Conservation (phyloP, 2,888 invertebrate genomes). For the Spilarctia lutea region DNA sequence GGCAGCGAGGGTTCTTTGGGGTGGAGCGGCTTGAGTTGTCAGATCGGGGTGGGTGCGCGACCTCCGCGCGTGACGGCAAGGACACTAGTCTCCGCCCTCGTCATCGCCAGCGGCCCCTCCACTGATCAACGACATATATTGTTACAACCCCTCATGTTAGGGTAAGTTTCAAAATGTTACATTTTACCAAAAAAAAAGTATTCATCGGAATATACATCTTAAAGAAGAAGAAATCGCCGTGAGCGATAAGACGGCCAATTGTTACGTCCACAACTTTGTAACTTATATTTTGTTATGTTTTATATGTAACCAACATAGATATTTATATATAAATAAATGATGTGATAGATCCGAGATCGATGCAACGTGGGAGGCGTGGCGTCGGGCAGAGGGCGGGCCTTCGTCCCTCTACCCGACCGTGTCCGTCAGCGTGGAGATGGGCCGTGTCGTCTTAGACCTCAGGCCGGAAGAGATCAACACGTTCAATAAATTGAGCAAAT, state of each 20-base stretch:
- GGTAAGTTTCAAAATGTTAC: too few relatives aligned
- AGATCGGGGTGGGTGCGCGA: constrained; percentile 57
- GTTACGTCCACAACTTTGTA: too few relatives aligned
- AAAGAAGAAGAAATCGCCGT: too few relatives aligned
- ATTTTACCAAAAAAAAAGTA: too few relatives aligned
- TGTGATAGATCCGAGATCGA: constrained; percentile 59
- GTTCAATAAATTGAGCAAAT: constrained; percentile 35
- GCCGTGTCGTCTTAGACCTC: constrained; percentile 63
- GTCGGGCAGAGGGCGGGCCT: constrained; percentile 61
- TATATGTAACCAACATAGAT: too few relatives aligned
- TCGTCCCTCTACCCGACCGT: constrained; percentile 58
- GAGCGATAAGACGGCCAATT: too few relatives aligned
- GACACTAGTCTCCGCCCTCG: constrained; percentile 59
- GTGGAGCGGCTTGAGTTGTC: constrained; percentile 59
- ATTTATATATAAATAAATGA: too few relatives aligned
- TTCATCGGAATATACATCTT: too few relatives aligned
- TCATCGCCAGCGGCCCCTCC: constrained; percentile 59
- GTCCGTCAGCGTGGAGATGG: constrained; percentile 60
- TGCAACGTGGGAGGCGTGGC: constrained; percentile 76
- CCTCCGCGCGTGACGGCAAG: constrained; percentile 62
- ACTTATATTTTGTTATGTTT: too few relatives aligned
- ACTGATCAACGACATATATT: constrained; percentile 60
- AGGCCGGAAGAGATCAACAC: constrained; percentile 65
- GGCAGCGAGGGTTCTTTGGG: constrained; percentile 63
- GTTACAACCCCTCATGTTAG: constrained; percentile 70